Conservation (phyloP, 2,888 invertebrate species). For the Lasioglossum leucozonium region DNA sequence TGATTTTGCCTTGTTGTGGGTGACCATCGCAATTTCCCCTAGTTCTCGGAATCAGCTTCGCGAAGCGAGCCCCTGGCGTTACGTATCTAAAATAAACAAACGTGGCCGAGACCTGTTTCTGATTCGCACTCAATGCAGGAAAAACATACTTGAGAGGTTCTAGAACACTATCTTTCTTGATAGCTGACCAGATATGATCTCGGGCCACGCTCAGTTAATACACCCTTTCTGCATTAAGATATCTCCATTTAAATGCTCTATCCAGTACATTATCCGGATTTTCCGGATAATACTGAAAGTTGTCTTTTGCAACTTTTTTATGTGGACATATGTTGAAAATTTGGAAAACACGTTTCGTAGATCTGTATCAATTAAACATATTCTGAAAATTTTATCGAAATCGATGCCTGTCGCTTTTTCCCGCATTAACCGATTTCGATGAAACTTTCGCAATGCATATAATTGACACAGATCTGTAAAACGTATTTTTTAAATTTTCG, state of each 20-base stretch:
- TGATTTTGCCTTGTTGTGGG: not conserved
- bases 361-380: too few species aligned
- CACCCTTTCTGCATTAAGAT: not conserved
- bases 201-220: not conserved
- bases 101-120: not conserved
- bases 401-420: too few species aligned
- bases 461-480: too few species aligned
- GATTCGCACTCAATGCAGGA: conserved; percentile 6
- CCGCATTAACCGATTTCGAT: too few species aligned
- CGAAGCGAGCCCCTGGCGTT: not conserved
- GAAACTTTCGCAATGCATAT: too few species aligned
- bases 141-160: not conserved
- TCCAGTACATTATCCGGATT: too few species aligned
- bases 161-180: not conserved
- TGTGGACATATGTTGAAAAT: too few species aligned
- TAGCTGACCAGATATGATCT: not conserved
- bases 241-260: not conserved
- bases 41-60: not conserved
- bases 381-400: too few species aligned
- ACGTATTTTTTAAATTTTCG: too few species aligned
- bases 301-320: too few species aligned
- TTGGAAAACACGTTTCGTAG: too few species aligned
- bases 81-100: not conserved
- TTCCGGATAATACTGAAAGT: too few species aligned
- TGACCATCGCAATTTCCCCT: not conserved